Evolutionary conservation across 2,888 invertebrate genomes (phyloP), one percentile per base, ranked within the genome.

Genomic region (Shargacucullia verbasci): DNA sequence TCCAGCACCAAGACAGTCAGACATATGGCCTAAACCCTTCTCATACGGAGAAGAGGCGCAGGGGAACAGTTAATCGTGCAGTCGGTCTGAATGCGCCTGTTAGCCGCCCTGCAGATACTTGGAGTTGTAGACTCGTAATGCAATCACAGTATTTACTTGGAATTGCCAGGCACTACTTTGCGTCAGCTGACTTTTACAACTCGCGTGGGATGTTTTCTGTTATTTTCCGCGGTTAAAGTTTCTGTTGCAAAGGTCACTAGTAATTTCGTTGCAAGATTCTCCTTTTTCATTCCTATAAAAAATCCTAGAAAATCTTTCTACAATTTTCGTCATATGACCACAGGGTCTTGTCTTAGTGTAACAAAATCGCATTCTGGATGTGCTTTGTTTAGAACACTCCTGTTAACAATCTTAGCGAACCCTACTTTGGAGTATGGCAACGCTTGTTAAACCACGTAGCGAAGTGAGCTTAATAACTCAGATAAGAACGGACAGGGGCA

Each of bases 391-490:
- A 43, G 49, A 43, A 54, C 54, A 20, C 57, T 73, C 25, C 14
- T 41, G 41, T 54, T 62, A 62, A 59, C 37, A 39, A 59, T 13
- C 54, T 71, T 59, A 52, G 45, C 15, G 27, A 60, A 64, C 58
- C 58, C 54, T 48, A 58, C 9, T 33, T 45, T 5, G 27, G 29
- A 40, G 15, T 2, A 20, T 20, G 20, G 4, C 4, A 4, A 25
- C 33, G 45, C 50, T 75, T 71, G 59, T 61, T 66, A 54, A 41
- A 27, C 45, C 46, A 40, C 48, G 29, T 12, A 57, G 35, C 49
- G 31, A 59, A 54, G 25, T 59, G 52, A 71, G 61, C 67, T 75
- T 59, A 67, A 59, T 61, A 66, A 59, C 67, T 61, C 14, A 47
- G 72, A 75, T 59, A 59, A 58, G 41, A 60, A 56, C 65, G 55